Percentiles rank a stretch among this genome's conserved stretches.
Conservation (phyloP, 2,797 vertebrate genomes). For the Sebastiscus tertius region DNA sequence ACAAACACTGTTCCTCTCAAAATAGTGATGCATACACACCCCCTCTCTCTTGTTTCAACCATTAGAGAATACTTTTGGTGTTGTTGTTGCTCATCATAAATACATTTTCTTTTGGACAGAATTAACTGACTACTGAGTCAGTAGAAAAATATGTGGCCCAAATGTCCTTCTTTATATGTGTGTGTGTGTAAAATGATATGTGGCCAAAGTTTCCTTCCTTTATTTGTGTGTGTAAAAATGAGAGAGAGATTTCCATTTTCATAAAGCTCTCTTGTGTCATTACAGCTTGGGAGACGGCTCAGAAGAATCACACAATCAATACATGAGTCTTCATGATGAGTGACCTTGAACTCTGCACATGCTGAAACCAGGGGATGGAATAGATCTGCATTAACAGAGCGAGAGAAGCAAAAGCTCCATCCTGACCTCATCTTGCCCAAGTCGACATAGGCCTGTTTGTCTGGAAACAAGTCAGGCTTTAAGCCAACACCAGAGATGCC, state of each 20-base stretch:
- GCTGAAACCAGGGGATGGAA: slow-evolving; percentile 29
- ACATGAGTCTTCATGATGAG: slow-evolving; percentile 37
- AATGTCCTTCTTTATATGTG: background rate
- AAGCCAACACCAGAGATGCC: slow-evolving; percentile 67
- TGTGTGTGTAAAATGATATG: background rate
- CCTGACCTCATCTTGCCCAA: slow-evolving; percentile 30
- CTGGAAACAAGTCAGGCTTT: slow-evolving; percentile 58
- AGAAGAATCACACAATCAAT: slow-evolving; percentile 33
- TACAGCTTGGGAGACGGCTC: slow-evolving; percentile 59
- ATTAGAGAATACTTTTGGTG: background rate
- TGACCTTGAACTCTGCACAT: slow-evolving; percentile 66
- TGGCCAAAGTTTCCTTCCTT: background rate
- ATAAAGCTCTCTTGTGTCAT: slow-evolving; percentile 54
- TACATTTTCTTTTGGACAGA: background rate
- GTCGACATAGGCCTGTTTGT: slow-evolving; percentile 41
- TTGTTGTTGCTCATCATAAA: background rate
- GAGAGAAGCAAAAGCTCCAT: slow-evolving; percentile 27
- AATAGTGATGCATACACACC: background rate
- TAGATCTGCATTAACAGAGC: slow-evolving; percentile 17
- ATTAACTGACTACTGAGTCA: background rate
- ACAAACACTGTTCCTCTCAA: background rate
- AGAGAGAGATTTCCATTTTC: background rate
- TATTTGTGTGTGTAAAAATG: background rate
- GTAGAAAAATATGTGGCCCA: background rate
- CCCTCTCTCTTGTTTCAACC: background rate